These are phyloP conservation scores for Aporrectodea caliginosa DNA, from an alignment of 1,140 invertebrate genomes.

Conservation along the genomic window DNA sequence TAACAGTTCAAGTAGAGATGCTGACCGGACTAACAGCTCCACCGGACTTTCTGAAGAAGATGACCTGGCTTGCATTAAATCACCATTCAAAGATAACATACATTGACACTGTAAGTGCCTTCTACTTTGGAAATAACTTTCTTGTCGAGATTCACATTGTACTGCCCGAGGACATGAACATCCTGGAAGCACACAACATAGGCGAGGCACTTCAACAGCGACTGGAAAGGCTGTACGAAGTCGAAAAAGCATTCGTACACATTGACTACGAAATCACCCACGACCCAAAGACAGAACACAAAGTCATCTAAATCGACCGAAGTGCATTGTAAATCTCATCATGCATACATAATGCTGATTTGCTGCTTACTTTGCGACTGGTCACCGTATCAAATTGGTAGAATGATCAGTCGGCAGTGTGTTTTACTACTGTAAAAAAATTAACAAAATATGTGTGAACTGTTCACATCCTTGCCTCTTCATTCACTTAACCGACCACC, in stretches of 20 bases:
- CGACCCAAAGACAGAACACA: constrained; percentile 48
- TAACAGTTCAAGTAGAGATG: constrained; percentile 49
- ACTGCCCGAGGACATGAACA: constrained; percentile 50
- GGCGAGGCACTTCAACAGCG: constrained; percentile 55
- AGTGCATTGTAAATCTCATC: too few relatives aligned
- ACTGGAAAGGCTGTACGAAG: constrained; percentile 53
- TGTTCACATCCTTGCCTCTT: too few relatives aligned
- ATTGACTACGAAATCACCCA: constrained; percentile 57
- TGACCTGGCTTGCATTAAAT: constrained; percentile 51
- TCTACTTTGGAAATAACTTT: constrained; percentile 56
- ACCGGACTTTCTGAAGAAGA: constrained; percentile 48
- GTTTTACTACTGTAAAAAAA: too few relatives aligned
- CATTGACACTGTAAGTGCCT: constrained; percentile 58
- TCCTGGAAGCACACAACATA: constrained; percentile 55
- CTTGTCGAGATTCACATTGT: constrained; percentile 53
- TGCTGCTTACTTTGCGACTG: too few relatives aligned
- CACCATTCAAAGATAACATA: constrained; percentile 51
- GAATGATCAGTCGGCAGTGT: too few relatives aligned
- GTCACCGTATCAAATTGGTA: too few relatives aligned
- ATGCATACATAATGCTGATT: too few relatives aligned
- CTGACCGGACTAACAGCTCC: constrained; percentile 49
- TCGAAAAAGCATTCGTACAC: constrained; percentile 58
- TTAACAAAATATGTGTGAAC: too few relatives aligned
- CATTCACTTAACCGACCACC: too few relatives aligned
- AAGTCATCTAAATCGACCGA: constrained; percentile 42